Percentiles rank a stretch among this genome's conserved stretches.
These are phyloP conservation scores for Sphyrna mokarran DNA, from an alignment of 2,113 vertebrate genomes.

Conservation along the genomic window DNA sequence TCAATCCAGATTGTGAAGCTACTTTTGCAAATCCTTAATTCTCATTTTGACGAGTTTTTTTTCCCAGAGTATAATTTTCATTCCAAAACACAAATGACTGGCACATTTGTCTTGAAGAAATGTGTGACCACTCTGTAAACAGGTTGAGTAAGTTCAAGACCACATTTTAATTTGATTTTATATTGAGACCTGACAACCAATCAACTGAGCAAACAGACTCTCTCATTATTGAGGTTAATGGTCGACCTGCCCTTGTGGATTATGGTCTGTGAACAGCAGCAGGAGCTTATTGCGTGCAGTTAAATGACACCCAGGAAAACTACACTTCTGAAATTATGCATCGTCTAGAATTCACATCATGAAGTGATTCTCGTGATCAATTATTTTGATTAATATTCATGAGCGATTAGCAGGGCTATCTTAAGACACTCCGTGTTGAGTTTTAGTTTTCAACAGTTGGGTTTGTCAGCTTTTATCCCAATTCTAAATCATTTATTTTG, in stretches of 20 bases:
- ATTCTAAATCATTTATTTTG: background rate
- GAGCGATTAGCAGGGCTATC: background rate
- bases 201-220: slow-evolving; percentile 35
- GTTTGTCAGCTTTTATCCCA: background rate
- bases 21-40: background rate
- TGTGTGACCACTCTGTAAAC: background rate
- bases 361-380: background rate
- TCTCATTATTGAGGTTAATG: slow-evolving; percentile 35
- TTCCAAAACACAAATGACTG: background rate
- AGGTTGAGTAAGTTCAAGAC: slow-evolving; percentile 17
- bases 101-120: background rate
- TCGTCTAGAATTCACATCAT: background rate
- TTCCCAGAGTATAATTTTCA: background rate
- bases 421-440: background rate
- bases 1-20: background rate
- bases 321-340: slow-evolving; percentile 22
- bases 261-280: slow-evolving; percentile 31
- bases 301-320: background rate
- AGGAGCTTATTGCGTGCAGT: slow-evolving; percentile 4
- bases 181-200: slow-evolving; percentile 33
- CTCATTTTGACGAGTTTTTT: background rate
- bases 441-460: slow-evolving; percentile 21
- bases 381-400: slow-evolving; percentile 32
- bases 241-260: slow-evolving; percentile 31
- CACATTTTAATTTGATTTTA: slow-evolving; percentile 36